These are phyloP conservation scores for Phorcus lineatus DNA, from an alignment of 2,888 invertebrate species.

Conservation along the genomic window DNA sequence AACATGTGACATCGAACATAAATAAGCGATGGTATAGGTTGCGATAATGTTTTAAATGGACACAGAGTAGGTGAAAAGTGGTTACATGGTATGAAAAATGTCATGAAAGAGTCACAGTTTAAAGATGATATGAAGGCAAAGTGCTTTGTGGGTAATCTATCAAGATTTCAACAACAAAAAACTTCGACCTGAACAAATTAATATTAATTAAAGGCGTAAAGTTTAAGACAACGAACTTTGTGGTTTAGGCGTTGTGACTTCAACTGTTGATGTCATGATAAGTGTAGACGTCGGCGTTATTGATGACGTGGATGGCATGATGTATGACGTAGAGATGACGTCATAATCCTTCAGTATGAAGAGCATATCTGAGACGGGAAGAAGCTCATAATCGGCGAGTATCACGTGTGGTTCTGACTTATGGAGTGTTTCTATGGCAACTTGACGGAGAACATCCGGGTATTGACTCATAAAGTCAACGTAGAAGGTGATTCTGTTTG, in stretches of 20 bases:
- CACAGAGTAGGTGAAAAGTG: too few species aligned
- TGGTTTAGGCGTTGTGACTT: background rate
- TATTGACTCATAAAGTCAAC: slow-evolving; percentile 30
- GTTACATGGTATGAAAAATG: too few species aligned
- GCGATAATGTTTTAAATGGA: too few species aligned
- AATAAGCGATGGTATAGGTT: too few species aligned
- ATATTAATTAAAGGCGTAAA: background rate
- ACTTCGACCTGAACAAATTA: too few species aligned
- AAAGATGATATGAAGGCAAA: too few species aligned
- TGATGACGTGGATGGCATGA: slow-evolving; percentile 17
- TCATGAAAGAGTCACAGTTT: too few species aligned
- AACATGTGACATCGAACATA: too few species aligned
- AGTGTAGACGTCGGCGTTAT: slow-evolving; percentile 21
- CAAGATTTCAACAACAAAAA: too few species aligned
- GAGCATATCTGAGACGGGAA: slow-evolving; percentile 32
- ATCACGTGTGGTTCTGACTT: slow-evolving; percentile 30
- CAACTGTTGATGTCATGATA: slow-evolving; percentile 18
- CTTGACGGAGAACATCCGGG: slow-evolving; percentile 13
- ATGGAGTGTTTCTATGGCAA: slow-evolving; percentile 27
- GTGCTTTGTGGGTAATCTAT: too few species aligned
- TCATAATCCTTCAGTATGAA: slow-evolving; percentile 31
- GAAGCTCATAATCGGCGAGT: slow-evolving; percentile 20
- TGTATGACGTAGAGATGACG: slow-evolving; percentile 10
- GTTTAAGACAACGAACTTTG: background rate
- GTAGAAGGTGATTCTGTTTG: slow-evolving; percentile 23